Conservation (phyloP, 2,888 invertebrate genomes). For the Liodrosophila aerea region DNA sequence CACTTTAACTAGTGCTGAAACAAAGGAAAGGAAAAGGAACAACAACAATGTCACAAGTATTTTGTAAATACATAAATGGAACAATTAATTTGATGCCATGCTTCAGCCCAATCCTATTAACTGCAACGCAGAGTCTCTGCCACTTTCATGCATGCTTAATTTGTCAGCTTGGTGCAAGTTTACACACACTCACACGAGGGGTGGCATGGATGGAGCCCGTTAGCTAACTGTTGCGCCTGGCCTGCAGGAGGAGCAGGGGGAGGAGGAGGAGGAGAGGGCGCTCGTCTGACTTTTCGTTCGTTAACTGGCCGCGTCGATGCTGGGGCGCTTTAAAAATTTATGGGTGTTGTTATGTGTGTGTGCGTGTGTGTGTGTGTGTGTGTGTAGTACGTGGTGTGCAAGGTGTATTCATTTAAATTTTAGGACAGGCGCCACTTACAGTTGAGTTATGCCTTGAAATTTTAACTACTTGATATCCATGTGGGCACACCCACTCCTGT, state of each 20-base stretch:
- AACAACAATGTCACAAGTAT: constrained; percentile 42
- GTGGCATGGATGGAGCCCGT: constrained; percentile 35
- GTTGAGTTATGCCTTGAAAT: constrained; percentile 66
- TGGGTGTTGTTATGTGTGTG: constrained; percentile 25
- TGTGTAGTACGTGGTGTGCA: constrained; percentile 27
- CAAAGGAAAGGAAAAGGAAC: constrained; percentile 7
- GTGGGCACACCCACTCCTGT: constrained; percentile 13
- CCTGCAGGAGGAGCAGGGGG: neutral
- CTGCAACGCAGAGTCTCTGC: constrained; percentile 43
- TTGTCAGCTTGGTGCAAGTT: constrained; percentile 63
- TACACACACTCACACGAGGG: constrained; percentile 32
- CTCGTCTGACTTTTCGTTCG: constrained; percentile 21
- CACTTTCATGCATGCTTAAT: constrained; percentile 71
- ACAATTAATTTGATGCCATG: constrained; percentile 73
- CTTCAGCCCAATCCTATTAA: constrained; percentile 66
- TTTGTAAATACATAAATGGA: constrained; percentile 62
- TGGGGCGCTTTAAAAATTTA: constrained; percentile 41
- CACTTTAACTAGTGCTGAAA: no score
- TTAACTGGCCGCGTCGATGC: constrained; percentile 22
- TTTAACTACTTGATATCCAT: constrained; percentile 55
- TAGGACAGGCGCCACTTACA: constrained; percentile 46
- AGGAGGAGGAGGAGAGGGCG: neutral
- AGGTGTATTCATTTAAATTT: constrained; percentile 69
- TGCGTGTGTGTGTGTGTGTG: constrained; percentile 14
- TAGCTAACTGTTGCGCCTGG: constrained; percentile 63